Percentiles rank a stretch among this genome's conserved stretches.
phyloP scores from a whole-genome alignment of 2,113 vertebrate genomes.

The Myotis davidii region DNA sequence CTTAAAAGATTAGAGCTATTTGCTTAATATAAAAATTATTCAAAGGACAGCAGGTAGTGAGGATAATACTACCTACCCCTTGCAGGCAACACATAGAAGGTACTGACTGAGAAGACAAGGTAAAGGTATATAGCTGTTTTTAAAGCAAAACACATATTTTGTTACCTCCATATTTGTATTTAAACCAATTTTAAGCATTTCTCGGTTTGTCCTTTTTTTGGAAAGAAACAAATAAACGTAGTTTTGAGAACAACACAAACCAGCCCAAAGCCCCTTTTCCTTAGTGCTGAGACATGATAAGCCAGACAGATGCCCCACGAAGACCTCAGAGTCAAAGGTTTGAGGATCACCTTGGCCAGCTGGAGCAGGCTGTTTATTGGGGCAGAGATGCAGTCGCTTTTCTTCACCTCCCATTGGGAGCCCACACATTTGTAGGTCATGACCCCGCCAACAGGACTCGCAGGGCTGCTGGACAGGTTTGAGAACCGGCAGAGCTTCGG shows the following conservation, averaged over 20 bases:
- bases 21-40: background rate
- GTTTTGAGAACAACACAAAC: background rate
- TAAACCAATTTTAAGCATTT: background rate
- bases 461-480: fast-evolving
- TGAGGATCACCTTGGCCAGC: constrained; percentile 78
- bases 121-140: background rate
- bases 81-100: background rate
- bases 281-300: background rate
- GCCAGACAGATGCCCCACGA: background rate
- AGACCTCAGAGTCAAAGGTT: background rate
- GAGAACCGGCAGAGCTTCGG: constrained; percentile 73
- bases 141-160: background rate
- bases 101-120: background rate
- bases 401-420: constrained; percentile 44
- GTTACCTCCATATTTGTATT: background rate
- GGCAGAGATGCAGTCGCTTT: constrained; percentile 76
- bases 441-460: constrained; percentile 44
- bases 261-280: background rate
- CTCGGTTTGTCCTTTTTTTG: background rate
- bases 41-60: background rate
- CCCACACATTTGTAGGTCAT: constrained; percentile 75
- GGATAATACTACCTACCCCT: too few relatives aligned
- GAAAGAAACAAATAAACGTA: background rate
- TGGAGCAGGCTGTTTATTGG: constrained; percentile 72
- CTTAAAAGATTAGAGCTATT: background rate